Evolutionary conservation across 2,113 vertebrate genomes (phyloP), one percentile per base, ranked within the genome.

Genomic region (Canis aureus): DNA sequence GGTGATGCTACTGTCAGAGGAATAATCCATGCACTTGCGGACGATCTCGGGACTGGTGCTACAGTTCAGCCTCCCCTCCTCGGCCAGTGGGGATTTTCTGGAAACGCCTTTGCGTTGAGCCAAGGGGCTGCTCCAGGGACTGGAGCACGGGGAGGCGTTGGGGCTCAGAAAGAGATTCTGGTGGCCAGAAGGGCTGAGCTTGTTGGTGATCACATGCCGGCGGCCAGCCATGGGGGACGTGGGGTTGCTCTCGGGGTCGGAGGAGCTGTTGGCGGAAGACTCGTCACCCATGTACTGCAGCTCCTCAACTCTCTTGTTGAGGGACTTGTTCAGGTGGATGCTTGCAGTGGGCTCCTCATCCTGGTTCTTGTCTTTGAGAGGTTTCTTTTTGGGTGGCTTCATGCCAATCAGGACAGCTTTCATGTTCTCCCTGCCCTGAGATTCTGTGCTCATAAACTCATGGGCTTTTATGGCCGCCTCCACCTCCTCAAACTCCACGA

Each of bases 351-450:
- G 98, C 4, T 98, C 99, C 27, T 99, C 99, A 0, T 99, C 99
- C 0, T 97, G 98, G 23, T 96, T 99, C 62, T 99, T 99, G 7
- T 99, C 99, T 98, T 99, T 99, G 22, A 98, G 96, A 0, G 99
- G 99, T 89, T 99, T 99, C 98, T 99, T 99, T 98, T 99, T 99
- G 4, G 99, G 99, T 0, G 99, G 99, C 97, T 99, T 99, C 97
- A 98, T 99, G 22, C 99, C 99, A 51, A 99, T 99, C 91, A 99
- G 98, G 64, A 99, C 98, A 51, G 99, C 99, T 92, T 99, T 99
- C 98, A 99, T 98, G 80, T 98, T 98, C 0, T 98, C 98, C 27
- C 97, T 97, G 16, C 97, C 98, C 7, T 98, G 99, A 1, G 99
- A 98, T 82, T 99, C 98, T 0, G 97, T 51, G 22, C 98, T 97